Evolutionary conservation across 2,797 vertebrate genomes (phyloP), one percentile per base, ranked within the genome.

Genomic region (Rhinichthys osculus): DNA sequence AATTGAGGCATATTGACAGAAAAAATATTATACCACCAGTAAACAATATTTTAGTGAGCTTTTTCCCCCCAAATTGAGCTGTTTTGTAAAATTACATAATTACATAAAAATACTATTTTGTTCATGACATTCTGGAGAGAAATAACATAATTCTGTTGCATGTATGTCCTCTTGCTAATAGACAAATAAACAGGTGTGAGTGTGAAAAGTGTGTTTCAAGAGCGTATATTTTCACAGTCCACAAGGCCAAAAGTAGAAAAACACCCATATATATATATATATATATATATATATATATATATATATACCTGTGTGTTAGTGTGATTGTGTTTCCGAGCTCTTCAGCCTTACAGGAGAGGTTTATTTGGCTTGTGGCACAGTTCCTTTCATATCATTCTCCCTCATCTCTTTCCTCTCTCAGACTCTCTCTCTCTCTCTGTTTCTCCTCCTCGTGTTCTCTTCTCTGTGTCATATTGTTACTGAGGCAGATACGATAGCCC

Each of bases 401-500:
- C 30, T 82, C 66, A 62, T 64, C 59, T 83, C 40, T 81, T 69
- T 67, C 27, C 64, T 77, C 14, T 23, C 35, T 52, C n/a, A 21
- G 9, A 79, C 44, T 81, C 64, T 78, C 33, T 64, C 64, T 73
- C 71, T 74, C 62, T 78, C 69, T 78, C 57, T n/a, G 66, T 77
- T 30, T 81, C 54, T 80, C 64, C 50, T 54, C 70, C 74, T 62
- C 13, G 7, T 38, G 19, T 70, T 47, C 30, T 21, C 1, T 44
- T 50, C 54, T 50, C 6, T 81, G 13, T 30, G 35, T 79, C 59
- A 50, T 72, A 54, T 82, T 82, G 50, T 82, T 71, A 81, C 47
- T 69, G 67, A 54, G 67, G 35, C 50, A 82, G 86, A 88, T 7
- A 66, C 62, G 62, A 66, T 74, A 85, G 80, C 59, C 84, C 66